Percentiles rank a stretch among this genome's conserved stretches.
phyloP scores from a whole-genome alignment of 2,113 vertebrate genomes.

The Alligator mississippiensis region DNA sequence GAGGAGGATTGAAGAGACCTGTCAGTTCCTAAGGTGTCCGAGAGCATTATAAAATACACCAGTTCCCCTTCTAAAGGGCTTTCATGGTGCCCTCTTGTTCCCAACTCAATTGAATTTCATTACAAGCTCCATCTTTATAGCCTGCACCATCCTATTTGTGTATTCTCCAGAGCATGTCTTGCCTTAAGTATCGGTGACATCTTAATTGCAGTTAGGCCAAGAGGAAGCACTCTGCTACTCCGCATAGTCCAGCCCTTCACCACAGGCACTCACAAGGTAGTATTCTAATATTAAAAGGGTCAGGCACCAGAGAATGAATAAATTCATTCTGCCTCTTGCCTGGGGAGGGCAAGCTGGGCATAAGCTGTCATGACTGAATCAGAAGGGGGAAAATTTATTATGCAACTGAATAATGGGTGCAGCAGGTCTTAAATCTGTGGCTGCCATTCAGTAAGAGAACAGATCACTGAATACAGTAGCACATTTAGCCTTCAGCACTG shows the following conservation, averaged over 20 bases:
- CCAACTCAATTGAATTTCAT: neutral
- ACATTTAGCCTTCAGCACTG: too few relatives aligned
- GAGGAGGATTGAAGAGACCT: neutral
- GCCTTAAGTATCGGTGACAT: neutral
- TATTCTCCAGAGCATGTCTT: neutral
- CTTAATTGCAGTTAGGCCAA: slow-evolving; percentile 40
- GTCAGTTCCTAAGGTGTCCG: neutral
- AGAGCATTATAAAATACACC: neutral
- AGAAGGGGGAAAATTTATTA: neutral
- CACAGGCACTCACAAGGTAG: neutral
- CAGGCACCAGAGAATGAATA: neutral
- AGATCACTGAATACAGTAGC: neutral
- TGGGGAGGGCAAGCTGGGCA: neutral
- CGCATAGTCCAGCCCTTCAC: neutral
- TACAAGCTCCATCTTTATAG: neutral
- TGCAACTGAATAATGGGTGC: neutral
- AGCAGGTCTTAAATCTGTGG: neutral
- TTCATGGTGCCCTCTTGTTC: neutral
- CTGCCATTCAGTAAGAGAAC: neutral
- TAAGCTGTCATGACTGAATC: neutral
- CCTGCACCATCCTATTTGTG: neutral
- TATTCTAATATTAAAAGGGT: slow-evolving; percentile 51
- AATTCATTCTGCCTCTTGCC: neutral
- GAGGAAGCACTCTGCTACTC: neutral
- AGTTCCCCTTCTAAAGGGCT: neutral